phyloP scores from a whole-genome alignment of 2,797 vertebrate genomes.

The Acropternis orthonyx region DNA sequence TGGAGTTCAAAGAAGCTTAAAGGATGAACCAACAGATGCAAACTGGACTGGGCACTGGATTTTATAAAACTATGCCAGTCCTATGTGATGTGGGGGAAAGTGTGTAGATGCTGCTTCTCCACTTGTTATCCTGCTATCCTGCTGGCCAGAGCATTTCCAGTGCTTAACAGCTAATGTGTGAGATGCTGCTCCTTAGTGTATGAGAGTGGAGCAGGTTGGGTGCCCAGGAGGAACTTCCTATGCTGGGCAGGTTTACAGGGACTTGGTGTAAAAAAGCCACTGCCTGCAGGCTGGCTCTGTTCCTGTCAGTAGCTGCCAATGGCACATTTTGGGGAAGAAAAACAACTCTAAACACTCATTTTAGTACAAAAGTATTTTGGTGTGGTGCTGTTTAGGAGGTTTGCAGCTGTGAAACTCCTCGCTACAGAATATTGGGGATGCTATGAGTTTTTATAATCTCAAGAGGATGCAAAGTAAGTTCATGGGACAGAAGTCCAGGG shows the following conservation, averaged over 20 bases:
- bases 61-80: neutral
- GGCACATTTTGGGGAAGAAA: neutral
- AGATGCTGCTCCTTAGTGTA: neutral
- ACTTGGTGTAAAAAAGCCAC: neutral
- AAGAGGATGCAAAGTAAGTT: neutral
- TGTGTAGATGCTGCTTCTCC: neutral
- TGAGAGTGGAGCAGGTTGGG: neutral
- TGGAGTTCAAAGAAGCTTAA: constrained; percentile 22
- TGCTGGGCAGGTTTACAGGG: neutral
- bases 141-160: neutral
- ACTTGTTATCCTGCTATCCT: neutral
- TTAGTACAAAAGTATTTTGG: neutral
- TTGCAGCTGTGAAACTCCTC: neutral
- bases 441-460: neutral
- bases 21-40: neutral
- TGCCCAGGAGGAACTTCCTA: rapidly evolving
- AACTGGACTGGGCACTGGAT: neutral
- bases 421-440: neutral
- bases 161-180: neutral
- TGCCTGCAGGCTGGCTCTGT: neutral
- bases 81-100: neutral
- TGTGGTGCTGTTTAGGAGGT: neutral
- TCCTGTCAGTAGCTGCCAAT: neutral
- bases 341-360: neutral
- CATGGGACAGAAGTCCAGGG: neutral